phyloP scores from a whole-genome alignment of 1,140 invertebrate species.

The Aplysia californica region DNA sequence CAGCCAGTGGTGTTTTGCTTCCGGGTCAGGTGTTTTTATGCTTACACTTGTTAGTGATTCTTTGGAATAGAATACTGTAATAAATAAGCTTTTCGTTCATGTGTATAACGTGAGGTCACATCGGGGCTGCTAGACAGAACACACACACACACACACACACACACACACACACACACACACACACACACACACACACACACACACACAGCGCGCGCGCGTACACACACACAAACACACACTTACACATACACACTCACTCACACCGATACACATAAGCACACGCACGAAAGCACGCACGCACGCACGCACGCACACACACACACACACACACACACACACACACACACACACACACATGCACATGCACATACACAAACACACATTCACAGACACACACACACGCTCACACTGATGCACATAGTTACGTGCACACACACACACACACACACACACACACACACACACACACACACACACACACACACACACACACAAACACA shows the following conservation, averaged over 20 bases:
- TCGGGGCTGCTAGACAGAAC: no score
- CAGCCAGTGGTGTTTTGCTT: background rate
- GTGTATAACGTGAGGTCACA: background rate
- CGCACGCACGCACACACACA: background rate
- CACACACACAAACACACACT: no score
- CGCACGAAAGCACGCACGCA: no score
- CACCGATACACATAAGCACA: no score
- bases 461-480: no score
- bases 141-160: no score
- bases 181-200: conserved; percentile 4
- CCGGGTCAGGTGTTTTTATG: conserved; percentile 6
- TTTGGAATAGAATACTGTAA: background rate
- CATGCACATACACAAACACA: no score
- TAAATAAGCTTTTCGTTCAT: background rate
- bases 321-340: background rate
- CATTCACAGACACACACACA: background rate
- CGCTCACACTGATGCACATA: no score
- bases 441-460: no score
- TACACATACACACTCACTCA: no score
- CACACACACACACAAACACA: background rate
- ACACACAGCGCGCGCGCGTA: no score
- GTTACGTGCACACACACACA: background rate
- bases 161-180: background rate
- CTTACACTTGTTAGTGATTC: background rate
- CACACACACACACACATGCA: background rate